Evolutionary conservation across 2,888 invertebrate genomes (phyloP).

Genomic region (Pseudococcus longispinus): DNA sequence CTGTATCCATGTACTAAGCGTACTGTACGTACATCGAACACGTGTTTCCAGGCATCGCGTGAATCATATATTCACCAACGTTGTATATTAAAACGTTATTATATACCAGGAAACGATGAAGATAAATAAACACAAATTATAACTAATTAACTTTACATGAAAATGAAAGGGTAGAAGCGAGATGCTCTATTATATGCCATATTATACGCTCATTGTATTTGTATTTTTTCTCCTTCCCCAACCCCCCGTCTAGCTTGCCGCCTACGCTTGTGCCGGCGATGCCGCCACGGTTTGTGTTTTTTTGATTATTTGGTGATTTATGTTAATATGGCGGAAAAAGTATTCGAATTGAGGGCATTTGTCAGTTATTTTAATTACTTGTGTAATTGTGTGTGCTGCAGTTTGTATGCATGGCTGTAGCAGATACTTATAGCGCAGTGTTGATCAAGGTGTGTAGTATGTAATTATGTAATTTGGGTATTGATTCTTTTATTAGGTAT

Average conservation of each 20-base stretch:
- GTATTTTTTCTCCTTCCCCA: not conserved
- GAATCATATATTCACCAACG: constrained; percentile 18
- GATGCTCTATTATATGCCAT: constrained; percentile 15
- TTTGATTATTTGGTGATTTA: constrained; percentile 31
- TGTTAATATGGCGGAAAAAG: constrained; percentile 7
- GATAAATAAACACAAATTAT: constrained; percentile 47
- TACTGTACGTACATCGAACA: not conserved
- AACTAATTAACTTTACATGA: constrained; percentile 43
- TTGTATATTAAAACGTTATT: constrained; percentile 43
- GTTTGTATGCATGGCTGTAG: too few relatives aligned
- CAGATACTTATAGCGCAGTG: too few relatives aligned
- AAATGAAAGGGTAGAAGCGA: constrained; percentile 42
- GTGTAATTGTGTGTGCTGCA: too few relatives aligned
- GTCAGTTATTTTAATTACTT: not conserved
- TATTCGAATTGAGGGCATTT: not conserved
- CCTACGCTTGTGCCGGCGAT: not conserved
- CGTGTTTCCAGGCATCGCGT: constrained; percentile 39
- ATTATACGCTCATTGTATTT: not conserved
- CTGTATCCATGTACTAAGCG: not conserved
- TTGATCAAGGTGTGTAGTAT: too few relatives aligned
- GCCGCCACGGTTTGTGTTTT: not conserved
- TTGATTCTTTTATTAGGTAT: too few relatives aligned
- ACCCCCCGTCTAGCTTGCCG: not conserved
- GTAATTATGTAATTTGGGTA: too few relatives aligned
- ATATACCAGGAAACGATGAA: constrained; percentile 42